phyloP scores from a whole-genome alignment of 2,113 vertebrate genomes.

The Heterotis niloticus region DNA sequence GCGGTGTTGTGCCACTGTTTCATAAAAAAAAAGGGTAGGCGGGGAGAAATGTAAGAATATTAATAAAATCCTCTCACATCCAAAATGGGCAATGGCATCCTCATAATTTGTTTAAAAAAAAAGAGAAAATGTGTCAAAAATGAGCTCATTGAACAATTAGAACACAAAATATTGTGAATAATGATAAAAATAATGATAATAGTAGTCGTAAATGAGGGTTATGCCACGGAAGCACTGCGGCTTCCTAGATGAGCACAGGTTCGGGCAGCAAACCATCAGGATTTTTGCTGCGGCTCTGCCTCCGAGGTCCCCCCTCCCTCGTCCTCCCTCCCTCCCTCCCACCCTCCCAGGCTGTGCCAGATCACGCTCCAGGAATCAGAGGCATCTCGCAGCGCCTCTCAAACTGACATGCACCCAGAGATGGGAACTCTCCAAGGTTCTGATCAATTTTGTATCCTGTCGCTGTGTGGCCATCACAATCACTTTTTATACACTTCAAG shows the following conservation, averaged over 20 bases:
- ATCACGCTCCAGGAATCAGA: conserved; percentile 30
- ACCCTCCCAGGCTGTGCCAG: conserved; percentile 11
- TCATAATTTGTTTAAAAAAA: no score
- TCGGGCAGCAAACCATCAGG: conserved; percentile 20
- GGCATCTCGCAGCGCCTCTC: conserved; percentile 21
- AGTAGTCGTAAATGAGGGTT: no score
- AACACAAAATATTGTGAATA: neutral
- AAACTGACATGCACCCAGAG: conserved; percentile 24
- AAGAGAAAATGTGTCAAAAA: no score
- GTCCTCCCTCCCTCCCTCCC: neutral
- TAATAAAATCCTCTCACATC: no score
- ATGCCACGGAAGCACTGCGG: neutral
- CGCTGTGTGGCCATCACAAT: conserved; percentile 22
- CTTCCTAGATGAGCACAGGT: conserved; percentile 9
- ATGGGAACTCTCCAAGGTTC: conserved; percentile 31
- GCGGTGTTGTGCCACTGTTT: no score
- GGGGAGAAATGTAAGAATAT: no score
- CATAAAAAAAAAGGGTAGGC: no score
- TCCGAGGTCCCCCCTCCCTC: conserved; percentile 14
- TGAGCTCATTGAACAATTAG: no score
- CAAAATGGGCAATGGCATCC: no score
- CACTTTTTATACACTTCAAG: conserved; percentile 28
- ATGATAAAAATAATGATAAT: neutral
- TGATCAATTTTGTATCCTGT: conserved; percentile 29
- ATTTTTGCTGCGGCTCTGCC: conserved; percentile 22